Evolutionary conservation across 2,888 invertebrate genomes (phyloP).

Genomic region (Dolichopus griseipennis): DNA sequence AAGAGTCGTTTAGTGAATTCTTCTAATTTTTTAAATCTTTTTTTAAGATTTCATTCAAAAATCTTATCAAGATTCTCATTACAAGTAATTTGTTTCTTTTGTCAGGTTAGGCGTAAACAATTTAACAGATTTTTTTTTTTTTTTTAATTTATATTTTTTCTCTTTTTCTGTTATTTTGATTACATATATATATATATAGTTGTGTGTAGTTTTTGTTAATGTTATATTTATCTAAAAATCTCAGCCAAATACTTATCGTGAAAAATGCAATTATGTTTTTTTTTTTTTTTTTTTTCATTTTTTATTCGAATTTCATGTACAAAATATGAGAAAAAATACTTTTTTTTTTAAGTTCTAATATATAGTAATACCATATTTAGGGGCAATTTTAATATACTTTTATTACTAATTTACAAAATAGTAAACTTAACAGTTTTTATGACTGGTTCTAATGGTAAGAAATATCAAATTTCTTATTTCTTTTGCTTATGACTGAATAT

Average conservation of each 20-base stretch:
- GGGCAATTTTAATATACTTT: too few relatives aligned
- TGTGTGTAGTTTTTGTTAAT: too few relatives aligned
- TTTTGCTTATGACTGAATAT: too few relatives aligned
- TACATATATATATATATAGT: too few relatives aligned
- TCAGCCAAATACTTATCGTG: not conserved
- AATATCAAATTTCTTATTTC: too few relatives aligned
- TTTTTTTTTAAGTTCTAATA: too few relatives aligned
- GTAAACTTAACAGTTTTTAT: too few relatives aligned
- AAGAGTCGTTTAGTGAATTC: not conserved
- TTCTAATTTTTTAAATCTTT: not conserved
- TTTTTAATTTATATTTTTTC: not conserved
- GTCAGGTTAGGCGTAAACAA: not conserved
- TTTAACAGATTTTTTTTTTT: not conserved
- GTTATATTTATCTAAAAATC: not conserved
- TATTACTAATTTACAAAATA: too few relatives aligned
- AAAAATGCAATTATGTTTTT: constrained; percentile 5
- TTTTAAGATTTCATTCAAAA: constrained; percentile 1
- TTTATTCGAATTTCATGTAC: not conserved
- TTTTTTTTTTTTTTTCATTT: too few relatives aligned
- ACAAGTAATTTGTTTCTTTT: constrained; percentile 4
- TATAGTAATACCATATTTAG: too few relatives aligned
- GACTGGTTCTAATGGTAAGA: too few relatives aligned
- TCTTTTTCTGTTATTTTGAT: too few relatives aligned
- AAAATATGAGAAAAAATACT: not conserved
- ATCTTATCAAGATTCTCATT: not conserved